Base-by-base conservation (phyloP, 1,140 invertebrate species). In the Hestina assimilis region DNA sequence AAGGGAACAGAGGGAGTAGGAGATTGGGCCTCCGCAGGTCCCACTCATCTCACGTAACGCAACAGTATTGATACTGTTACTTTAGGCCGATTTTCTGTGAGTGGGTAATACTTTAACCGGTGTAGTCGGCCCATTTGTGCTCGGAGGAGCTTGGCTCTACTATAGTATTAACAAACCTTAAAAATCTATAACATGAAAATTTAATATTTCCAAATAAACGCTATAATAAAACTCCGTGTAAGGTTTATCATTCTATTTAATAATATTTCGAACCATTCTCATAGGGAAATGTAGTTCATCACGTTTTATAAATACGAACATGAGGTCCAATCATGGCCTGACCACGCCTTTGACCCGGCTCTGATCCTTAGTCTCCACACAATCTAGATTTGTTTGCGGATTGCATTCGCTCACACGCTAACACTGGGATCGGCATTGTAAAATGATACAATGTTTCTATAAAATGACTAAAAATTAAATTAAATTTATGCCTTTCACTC, bases 271-370 rank as follows among this genome's bases (percentile, higher is more conserved):
- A 57, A 52, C 29, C 51, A 46, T 47, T 24, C 59, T 47, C 47
- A 35, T 47, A 48, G 43, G 47, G 40, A 55, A 38, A 56, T 50
- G 46, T 51, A 56, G 58, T 56, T 35, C 52, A 57, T 48, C 54
- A 57, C 47, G 42, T 63, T 58, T 57, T 52, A 45, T 35, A 53
- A 53, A 38, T 40, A 43, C 33, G 45, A 57, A 59, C 54, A 63
- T 33, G 48, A 60, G 55, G 54, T 63, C 54, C 41, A 47, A 46
- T 47, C 54, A 66, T 53, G 51, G 62, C 40, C 54, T 65, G 62
- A 62, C 62, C 62, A 59, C 60, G 56, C 54, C 56, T 61, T 42
- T 53, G 59, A 61, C 63, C 63, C 48, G 12, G 2, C 41, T 35
- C 40, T 59, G 55, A 65, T 56, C 58, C 43, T 38, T 11, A 50